Percentiles rank a stretch among this genome's conserved stretches.
These are phyloP conservation scores for Antheraea mylitta DNA, from an alignment of 1,140 invertebrate species.

Conservation along the genomic window DNA sequence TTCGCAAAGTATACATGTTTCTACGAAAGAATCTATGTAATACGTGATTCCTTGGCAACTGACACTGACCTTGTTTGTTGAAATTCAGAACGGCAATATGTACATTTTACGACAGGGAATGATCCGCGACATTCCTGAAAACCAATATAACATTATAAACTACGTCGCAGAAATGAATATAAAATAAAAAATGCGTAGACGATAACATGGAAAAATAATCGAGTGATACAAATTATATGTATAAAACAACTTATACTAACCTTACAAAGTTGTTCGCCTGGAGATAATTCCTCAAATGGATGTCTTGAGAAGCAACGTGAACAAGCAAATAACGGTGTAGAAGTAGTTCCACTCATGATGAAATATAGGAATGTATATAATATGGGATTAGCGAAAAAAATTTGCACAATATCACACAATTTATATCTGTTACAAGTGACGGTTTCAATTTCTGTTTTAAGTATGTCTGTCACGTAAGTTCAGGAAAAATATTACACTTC, in stretches of 20 bases:
- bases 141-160: slow-evolving; percentile 53
- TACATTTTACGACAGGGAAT: slow-evolving; percentile 97
- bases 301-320: slow-evolving; percentile 96
- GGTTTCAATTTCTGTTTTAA: neutral
- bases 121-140: slow-evolving; percentile 95
- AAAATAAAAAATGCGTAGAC: neutral
- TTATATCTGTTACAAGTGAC: neutral
- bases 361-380: slow-evolving; percentile 16
- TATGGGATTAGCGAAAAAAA: slow-evolving; percentile 15
- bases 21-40: too few relatives aligned
- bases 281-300: slow-evolving; percentile 96
- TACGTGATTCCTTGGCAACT: slow-evolving; percentile 23
- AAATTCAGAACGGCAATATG: slow-evolving; percentile 98
- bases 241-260: slow-evolving; percentile 70
- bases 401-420: neutral
- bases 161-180: slow-evolving; percentile 35
- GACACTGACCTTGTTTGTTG: slow-evolving; percentile 93
- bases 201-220: neutral
- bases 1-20: too few relatives aligned
- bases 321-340: slow-evolving; percentile 89
- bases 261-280: slow-evolving; percentile 97
- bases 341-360: slow-evolving; percentile 57
- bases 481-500: neutral
- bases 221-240: neutral
- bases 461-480: slow-evolving; percentile 18